A percentile compares a stretch with the other conserved stretches of the same genome.
Evolutionary conservation across 2,797 vertebrate species (phyloP).

Genomic region (Notolepis coatsorum): DNA sequence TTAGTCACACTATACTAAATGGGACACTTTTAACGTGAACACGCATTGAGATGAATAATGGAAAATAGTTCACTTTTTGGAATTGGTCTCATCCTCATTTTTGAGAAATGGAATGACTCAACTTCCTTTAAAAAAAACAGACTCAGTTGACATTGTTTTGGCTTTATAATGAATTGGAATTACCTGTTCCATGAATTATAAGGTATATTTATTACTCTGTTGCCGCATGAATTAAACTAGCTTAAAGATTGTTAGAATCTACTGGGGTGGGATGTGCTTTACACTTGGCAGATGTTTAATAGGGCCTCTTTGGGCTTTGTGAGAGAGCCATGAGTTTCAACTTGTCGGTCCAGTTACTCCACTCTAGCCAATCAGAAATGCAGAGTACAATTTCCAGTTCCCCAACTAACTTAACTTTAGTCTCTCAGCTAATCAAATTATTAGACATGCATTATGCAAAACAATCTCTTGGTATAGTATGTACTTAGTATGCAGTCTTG

Average conservation of each 20-base stretch:
- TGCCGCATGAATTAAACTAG: neutral
- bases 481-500: too few relatives aligned
- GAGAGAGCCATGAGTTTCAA: neutral
- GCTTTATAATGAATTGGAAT: neutral
- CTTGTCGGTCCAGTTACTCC: slow-evolving; percentile 37
- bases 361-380: slow-evolving; percentile 1
- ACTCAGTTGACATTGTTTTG: neutral
- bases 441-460: neutral
- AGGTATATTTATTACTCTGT: neutral
- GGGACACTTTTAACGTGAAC: too few relatives aligned
- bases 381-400: neutral
- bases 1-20: too few relatives aligned
- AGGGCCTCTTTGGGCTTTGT: neutral
- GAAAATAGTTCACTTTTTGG: too few relatives aligned
- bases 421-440: neutral
- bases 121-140: too few relatives aligned
- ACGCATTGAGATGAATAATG: too few relatives aligned
- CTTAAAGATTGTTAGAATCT: neutral
- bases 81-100: neutral
- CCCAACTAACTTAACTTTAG: neutral
- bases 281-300: neutral
- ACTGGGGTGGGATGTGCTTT: neutral
- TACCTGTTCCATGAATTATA: neutral
- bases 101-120: neutral
- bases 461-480: too few relatives aligned